Conservation (phyloP, 2,888 invertebrate genomes). For the Orthosia gracilis region DNA sequence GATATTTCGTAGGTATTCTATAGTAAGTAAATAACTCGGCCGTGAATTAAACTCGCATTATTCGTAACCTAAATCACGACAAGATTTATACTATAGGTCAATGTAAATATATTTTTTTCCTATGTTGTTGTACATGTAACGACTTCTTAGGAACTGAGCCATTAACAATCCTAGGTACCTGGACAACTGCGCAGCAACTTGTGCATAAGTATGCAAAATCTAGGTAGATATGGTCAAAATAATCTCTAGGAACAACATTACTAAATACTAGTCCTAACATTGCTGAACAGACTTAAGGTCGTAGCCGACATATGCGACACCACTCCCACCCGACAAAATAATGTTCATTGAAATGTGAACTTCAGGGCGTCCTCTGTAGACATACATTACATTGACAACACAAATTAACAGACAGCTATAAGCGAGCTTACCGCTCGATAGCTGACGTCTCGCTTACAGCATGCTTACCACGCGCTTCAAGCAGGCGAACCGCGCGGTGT, state of each 20-base stretch:
- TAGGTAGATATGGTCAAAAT: slow-evolving; percentile 9
- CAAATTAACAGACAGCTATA: too few relatives aligned
- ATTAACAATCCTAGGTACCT: neutral
- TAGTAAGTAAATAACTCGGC: neutral
- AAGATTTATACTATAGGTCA: neutral
- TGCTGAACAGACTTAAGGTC: neutral
- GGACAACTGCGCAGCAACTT: neutral
- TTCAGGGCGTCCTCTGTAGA: too few relatives aligned
- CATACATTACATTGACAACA: too few relatives aligned
- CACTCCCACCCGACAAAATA: too few relatives aligned
- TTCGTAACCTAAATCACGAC: neutral
- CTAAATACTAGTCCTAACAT: slow-evolving; percentile 26
- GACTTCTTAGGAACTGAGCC: neutral
- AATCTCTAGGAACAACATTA: slow-evolving; percentile 30
- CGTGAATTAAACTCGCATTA: neutral
- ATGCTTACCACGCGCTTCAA: too few relatives aligned
- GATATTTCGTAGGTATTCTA: neutral
- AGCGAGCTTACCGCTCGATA: too few relatives aligned
- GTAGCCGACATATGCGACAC: too few relatives aligned
- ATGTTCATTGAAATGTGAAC: too few relatives aligned
- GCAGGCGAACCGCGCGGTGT: too few relatives aligned
- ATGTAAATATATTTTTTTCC: neutral
- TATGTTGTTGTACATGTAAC: neutral
- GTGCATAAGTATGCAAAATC: slow-evolving; percentile 15
- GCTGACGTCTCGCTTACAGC: too few relatives aligned